Conservation (phyloP, 2,797 vertebrate genomes). For the Lacerta agilis region DNA sequence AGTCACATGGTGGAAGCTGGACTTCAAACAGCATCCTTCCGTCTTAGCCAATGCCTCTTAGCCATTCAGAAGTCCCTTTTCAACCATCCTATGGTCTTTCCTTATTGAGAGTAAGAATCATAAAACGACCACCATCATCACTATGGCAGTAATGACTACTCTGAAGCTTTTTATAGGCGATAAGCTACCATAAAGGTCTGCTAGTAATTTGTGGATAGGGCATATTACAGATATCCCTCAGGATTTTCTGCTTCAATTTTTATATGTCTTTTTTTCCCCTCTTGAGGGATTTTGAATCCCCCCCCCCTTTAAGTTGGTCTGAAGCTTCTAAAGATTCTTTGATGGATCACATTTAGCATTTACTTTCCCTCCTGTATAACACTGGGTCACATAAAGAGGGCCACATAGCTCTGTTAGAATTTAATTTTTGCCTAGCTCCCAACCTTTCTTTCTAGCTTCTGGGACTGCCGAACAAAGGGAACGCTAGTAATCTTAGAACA, state of each 20-base stretch:
- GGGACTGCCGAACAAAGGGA: not conserved
- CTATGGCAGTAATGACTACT: constrained; percentile 65
- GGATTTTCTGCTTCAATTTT: constrained; percentile 68
- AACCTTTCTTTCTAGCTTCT: not conserved
- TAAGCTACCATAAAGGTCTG: constrained; percentile 71
- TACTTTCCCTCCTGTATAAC: constrained; percentile 48
- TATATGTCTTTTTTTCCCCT: constrained; percentile 57
- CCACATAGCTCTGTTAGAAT: constrained; percentile 39
- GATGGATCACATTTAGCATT: constrained; percentile 53
- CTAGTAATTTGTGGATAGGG: constrained; percentile 69
- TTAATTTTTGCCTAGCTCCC: constrained; percentile 24
- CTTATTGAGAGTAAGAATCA: constrained; percentile 56
- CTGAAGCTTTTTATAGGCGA: constrained; percentile 68
- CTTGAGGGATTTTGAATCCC: constrained; percentile 46
- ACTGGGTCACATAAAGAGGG: constrained; percentile 27
- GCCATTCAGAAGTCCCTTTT: constrained; percentile 23
- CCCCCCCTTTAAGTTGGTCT: constrained; percentile 8
- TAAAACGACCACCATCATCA: constrained; percentile 66
- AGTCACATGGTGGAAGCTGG: not conserved
- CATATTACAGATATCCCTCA: constrained; percentile 68
- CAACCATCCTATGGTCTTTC: constrained; percentile 44
- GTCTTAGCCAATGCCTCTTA: not conserved
- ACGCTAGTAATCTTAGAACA: not conserved
- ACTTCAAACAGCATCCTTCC: not conserved
- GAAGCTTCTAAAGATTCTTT: constrained; percentile 52